Conservation (phyloP, 2,113 vertebrate genomes). For the Ceyx cyanopectus region DNA sequence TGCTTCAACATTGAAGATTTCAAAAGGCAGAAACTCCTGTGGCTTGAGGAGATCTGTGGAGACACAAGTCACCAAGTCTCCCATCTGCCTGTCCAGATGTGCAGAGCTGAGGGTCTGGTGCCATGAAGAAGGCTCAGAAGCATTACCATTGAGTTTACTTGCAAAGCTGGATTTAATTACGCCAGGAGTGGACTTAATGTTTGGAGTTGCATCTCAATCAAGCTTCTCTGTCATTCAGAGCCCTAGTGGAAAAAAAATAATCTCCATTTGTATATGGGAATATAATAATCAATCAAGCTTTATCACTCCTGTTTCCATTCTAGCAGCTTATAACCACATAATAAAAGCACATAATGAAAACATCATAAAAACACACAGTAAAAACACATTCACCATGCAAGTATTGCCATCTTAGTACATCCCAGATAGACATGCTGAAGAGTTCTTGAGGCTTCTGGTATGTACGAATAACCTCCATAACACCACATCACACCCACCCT, state of each 20-base stretch:
- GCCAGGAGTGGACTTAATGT: background rate
- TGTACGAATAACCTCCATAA: background rate
- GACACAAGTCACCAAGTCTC: background rate
- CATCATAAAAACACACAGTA: conserved; percentile 58
- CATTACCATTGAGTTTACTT: background rate
- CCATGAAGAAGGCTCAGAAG: background rate
- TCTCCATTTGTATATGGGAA: conserved; percentile 9
- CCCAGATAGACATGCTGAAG: background rate
- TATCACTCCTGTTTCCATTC: conserved; percentile 44
- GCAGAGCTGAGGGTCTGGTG: background rate
- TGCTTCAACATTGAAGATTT: background rate
- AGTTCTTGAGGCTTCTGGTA: conserved; percentile 29
- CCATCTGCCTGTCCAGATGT: background rate
- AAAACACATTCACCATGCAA: conserved; percentile 45
- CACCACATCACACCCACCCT: background rate
- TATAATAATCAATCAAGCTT: conserved; percentile 61
- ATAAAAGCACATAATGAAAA: conserved; percentile 66
- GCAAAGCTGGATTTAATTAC: background rate
- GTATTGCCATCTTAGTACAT: conserved; percentile 6
- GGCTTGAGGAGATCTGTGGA: background rate
- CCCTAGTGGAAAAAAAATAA: conserved; percentile 1
- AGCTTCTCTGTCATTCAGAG: conserved; percentile 16
- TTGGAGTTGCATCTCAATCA: conserved; percentile 1
- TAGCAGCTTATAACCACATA: conserved; percentile 61
- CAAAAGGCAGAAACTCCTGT: background rate